Conservation (phyloP, 2,888 invertebrate genomes). For the Chaetogeoica ovagalla region DNA sequence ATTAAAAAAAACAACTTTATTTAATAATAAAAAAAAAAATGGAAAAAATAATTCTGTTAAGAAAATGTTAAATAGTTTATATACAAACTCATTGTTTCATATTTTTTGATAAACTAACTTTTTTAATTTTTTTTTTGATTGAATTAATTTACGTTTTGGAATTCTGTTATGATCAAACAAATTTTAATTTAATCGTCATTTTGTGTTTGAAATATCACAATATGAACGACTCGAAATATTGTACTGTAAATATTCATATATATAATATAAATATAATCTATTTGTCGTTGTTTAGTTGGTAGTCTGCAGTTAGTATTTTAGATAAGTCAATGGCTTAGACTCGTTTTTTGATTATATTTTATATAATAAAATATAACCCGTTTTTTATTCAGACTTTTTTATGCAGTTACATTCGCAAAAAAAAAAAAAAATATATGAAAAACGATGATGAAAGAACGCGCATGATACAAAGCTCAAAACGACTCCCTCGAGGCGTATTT, state of each 20-base stretch:
- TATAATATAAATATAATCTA: background rate
- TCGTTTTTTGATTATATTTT: background rate
- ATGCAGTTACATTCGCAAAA: conserved; percentile 18
- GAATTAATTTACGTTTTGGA: background rate
- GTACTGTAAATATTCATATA: too few relatives aligned
- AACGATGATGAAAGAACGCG: conserved; percentile 20
- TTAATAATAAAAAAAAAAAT: background rate
- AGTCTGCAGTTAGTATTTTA: background rate
- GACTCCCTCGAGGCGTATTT: conserved; percentile 34
- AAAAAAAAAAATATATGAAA: conserved; percentile 32
- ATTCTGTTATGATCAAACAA: background rate
- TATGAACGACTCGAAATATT: background rate
- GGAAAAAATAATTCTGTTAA: background rate
- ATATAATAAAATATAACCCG: too few relatives aligned
- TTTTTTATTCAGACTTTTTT: conserved; percentile 11
- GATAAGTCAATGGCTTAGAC: background rate
- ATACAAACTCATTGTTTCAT: background rate
- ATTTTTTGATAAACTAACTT: background rate
- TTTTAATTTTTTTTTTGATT: background rate
- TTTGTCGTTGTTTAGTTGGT: background rate
- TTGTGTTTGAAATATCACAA: background rate
- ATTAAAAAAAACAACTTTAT: background rate
- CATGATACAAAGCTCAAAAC: conserved; percentile 45
- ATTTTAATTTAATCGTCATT: background rate
- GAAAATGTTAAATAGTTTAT: background rate